Evolutionary conservation across 2,113 vertebrate genomes (phyloP).

Genomic region (Brachirus orientalis): DNA sequence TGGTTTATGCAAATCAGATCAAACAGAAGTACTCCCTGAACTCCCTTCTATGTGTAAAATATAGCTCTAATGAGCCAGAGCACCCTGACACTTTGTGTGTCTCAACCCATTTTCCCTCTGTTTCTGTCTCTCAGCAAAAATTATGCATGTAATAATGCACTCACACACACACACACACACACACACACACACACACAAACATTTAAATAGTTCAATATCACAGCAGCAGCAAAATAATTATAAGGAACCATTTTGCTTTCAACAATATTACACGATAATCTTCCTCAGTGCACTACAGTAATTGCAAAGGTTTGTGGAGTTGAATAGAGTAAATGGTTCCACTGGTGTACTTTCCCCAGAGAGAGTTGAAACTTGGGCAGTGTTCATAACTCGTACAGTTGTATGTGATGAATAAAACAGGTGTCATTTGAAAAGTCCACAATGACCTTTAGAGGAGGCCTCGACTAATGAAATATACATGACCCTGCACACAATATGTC

Average conservation of each 20-base stretch:
- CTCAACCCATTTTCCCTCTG: constrained; percentile 24
- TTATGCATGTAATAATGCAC: constrained; percentile 1
- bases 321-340: constrained; percentile 10
- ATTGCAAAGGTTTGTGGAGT: constrained; percentile 12
- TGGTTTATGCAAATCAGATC: constrained; percentile 83
- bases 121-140: constrained; percentile 24
- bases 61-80: constrained; percentile 74
- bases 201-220: constrained; percentile 13
- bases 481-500: constrained; percentile 74
- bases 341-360: constrained; percentile 16
- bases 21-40: constrained; percentile 75
- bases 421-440: constrained; percentile 74
- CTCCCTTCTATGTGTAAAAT: constrained; percentile 75
- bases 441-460: constrained; percentile 76
- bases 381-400: constrained; percentile 68
- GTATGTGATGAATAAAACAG: constrained; percentile 72
- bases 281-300: constrained; percentile 20
- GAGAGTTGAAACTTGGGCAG: constrained; percentile 53
- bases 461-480: constrained; percentile 78
- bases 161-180: constrained; percentile 4
- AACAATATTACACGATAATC: constrained; percentile 22
- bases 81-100: constrained; percentile 44
- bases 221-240: constrained; percentile 13
- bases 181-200: not conserved
- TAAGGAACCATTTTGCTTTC: constrained; percentile 12